phyloP scores from a whole-genome alignment of 2,113 vertebrate genomes.

The Takifugu bimaculatus region DNA sequence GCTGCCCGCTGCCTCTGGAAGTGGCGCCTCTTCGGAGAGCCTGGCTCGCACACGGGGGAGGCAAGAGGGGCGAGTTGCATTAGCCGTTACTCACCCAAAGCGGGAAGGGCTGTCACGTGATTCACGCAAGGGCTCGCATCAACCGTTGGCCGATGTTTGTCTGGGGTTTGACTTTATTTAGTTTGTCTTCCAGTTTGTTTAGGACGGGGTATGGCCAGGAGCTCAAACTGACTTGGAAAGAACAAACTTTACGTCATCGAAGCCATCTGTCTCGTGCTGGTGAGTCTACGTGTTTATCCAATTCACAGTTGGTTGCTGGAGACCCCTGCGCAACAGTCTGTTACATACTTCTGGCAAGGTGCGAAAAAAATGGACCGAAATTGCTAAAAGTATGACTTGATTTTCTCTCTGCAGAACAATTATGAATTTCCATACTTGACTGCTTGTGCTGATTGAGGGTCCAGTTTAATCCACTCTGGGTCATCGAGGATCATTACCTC shows the following conservation, averaged over 20 bases:
- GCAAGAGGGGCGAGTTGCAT: no score
- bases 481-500: conserved; percentile 76
- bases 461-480: neutral
- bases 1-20: conserved; percentile 94
- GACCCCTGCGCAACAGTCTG: conserved; percentile 34
- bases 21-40: conserved; percentile 90
- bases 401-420: neutral
- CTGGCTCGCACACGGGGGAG: conserved; percentile 49
- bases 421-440: neutral
- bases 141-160: conserved; percentile 13
- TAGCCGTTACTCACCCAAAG: conserved; percentile 14
- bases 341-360: conserved; percentile 12
- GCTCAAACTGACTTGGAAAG: conserved; percentile 57
- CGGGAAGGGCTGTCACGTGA: conserved; percentile 9
- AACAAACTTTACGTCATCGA: conserved; percentile 57
- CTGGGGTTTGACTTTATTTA: conserved; percentile 22
- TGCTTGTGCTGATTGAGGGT: neutral
- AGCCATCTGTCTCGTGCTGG: conserved; percentile 68
- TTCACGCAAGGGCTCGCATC: conserved; percentile 29
- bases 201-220: conserved; percentile 40
- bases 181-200: conserved; percentile 14
- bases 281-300: conserved; percentile 30
- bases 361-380: conserved; percentile 5
- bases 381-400: neutral
- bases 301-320: conserved; percentile 55